Evolutionary conservation across 2,888 invertebrate genomes (phyloP).

Genomic region (Apomyelois bistriatella): DNA sequence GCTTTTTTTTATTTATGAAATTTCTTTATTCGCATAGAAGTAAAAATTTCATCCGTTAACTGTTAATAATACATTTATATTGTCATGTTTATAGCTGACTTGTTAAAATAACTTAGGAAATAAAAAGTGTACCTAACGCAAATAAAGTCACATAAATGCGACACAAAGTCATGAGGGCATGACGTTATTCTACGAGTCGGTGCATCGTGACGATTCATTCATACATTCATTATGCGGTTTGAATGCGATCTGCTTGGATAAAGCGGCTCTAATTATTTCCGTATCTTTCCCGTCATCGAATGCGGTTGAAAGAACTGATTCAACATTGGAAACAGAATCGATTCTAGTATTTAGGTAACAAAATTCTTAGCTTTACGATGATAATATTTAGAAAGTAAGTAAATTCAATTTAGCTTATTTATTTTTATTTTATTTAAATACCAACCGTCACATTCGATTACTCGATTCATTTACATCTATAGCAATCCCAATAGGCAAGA

Average conservation of each 20-base stretch:
- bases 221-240: conserved; percentile 65
- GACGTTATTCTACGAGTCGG: conserved; percentile 44
- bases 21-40: neutral
- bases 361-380: too few relatives aligned
- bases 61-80: neutral
- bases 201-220: conserved; percentile 62
- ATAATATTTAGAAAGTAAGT: too few relatives aligned
- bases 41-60: neutral
- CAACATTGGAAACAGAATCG: conserved; percentile 27
- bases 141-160: conserved; percentile 14
- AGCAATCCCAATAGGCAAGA: too few relatives aligned
- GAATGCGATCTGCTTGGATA: conserved; percentile 69
- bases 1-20: neutral
- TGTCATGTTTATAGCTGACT: too few relatives aligned
- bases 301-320: conserved; percentile 40
- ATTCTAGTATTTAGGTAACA: conserved; percentile 18
- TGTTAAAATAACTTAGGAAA: too few relatives aligned
- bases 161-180: conserved; percentile 37
- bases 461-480: too few relatives aligned
- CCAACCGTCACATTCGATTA: too few relatives aligned
- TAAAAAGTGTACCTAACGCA: too few relatives aligned
- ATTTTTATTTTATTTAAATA: too few relatives aligned
- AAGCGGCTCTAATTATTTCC: conserved; percentile 74
- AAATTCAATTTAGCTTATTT: too few relatives aligned
- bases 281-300: conserved; percentile 58